Evolutionary conservation across 2,113 vertebrate species (phyloP).

Genomic region (Stegostoma tigrinum): DNA sequence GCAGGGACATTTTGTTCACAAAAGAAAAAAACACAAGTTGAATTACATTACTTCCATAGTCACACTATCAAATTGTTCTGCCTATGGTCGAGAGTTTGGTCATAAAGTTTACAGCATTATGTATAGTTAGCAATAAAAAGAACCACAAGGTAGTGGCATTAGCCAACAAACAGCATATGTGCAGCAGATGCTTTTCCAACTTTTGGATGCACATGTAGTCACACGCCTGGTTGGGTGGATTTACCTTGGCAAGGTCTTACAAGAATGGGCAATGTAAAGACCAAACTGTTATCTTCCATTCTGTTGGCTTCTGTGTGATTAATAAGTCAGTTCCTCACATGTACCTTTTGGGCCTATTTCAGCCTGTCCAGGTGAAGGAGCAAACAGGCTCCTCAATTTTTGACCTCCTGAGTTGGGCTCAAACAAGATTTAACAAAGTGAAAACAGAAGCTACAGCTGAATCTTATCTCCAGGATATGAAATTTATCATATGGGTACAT

Average conservation of each 20-base stretch:
- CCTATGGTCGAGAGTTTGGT: background rate
- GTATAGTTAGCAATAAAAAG: background rate
- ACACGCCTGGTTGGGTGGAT: background rate
- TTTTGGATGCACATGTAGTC: background rate
- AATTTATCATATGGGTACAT: no score
- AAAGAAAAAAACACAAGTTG: no score
- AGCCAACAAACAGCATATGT: background rate
- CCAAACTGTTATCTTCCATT: background rate
- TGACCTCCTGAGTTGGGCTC: no score
- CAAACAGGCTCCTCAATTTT: no score
- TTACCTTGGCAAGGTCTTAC: background rate
- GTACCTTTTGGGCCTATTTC: background rate
- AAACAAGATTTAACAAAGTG: no score
- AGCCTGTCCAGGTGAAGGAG: background rate
- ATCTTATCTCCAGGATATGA: no score
- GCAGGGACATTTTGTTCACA: no score
- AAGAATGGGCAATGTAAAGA: background rate
- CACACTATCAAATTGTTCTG: no score
- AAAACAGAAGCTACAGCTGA: no score
- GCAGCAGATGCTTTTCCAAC: background rate
- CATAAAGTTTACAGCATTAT: background rate
- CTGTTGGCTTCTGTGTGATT: background rate
- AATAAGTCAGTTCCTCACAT: background rate
- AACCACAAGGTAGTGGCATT: background rate
- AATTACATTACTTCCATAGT: no score